Base-by-base conservation (phyloP, 2,888 invertebrate species). In the Trilocha varians region DNA sequence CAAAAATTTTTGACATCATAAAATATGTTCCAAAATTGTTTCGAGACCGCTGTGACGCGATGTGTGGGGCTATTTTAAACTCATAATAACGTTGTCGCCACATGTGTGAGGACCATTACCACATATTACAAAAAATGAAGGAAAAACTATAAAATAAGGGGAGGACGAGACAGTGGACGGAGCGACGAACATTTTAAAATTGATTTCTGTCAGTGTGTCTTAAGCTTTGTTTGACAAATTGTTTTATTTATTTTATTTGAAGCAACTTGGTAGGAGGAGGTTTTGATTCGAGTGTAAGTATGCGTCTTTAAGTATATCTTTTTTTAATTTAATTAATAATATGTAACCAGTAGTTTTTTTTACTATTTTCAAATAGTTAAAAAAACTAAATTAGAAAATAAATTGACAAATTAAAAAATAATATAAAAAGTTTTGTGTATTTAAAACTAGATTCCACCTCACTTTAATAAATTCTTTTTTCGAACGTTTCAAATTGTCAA, bases 71-170 rank as follows among this genome's bases (percentile, higher is more conserved):
- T 85, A 85, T 85, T 85, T 85, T 85, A 82, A 85, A 85, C 84
- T 79, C 85, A 73, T 85, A 82, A 79, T 77, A 85, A 79, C 72
- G 71, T 72, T 72, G 77, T 69, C 83, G 70, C 69, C 85, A 85
- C 83, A 82, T 84, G 83, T 84, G 85, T 69, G 70, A 60, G 71
- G 71, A 69, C 82, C 83, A 85, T 85, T 85, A 85, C 80, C 84
- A 79, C 84, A 82, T 85, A 85, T 85, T 85, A 85, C 82, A 82
- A 83, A 84, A 85, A 84, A 78, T 73, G 70, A 47, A 55, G 71
- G 77, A 78, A 82, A 80, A 85, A 84, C 84, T 83, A 84, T 83
- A 82, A 85, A 83, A 74, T 49, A 51, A 53, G 62, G 55, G 55
- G 57, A 59, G 64, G 64, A 65, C n/a, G 65, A 62, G 61, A 59